Evolutionary conservation across 2,113 vertebrate genomes (phyloP), one percentile per base, ranked within the genome.

Genomic region (Grus americana): DNA sequence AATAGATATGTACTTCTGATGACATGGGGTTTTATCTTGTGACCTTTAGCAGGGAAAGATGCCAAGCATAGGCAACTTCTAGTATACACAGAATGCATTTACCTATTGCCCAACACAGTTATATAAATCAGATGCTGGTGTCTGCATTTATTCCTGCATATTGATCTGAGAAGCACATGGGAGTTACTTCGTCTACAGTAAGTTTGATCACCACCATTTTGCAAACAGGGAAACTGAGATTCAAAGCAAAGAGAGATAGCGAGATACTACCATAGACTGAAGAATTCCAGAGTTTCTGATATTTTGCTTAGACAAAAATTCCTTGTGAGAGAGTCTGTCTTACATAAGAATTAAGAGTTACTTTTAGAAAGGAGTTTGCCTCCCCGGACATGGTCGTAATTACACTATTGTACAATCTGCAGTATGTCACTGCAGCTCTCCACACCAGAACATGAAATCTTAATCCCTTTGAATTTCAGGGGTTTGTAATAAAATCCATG

Each of bases 401-500:
- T 71, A 36, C 5, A 44, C 44, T 12, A 4, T 32, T 78, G 44
- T 67, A 42, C 44, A 88, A 49, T 55, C n/a, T 88, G 38, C 36
- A 88, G 5, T 24, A 29, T 78, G 59, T 86, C 93, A 90, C 32
- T 81, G 44, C 80, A 59, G 83, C 72, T 87, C 44, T 96, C 47
- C 67, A 90, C 76, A 79, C 23, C 29, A 62, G 44, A 80, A 88
- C 12, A n/a, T 62, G 83, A 97, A 96, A 86, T 84, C 91, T 92
- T 92, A 88, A 92, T 89, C 59, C 72, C 24, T 96, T 91, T 76
- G 87, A 95, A 92, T 96, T 97, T 92, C 92, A 90, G 44, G 38
- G 54, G 49, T 62, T 78, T 93, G 65, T 81, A 92, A 88, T 90
- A 93, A 97, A 95, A 85, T 88, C 58, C 75, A 32, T 54, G 68